Evolutionary conservation across 2,797 vertebrate species (phyloP).

Genomic region (Tachyglossus aculeatus): DNA sequence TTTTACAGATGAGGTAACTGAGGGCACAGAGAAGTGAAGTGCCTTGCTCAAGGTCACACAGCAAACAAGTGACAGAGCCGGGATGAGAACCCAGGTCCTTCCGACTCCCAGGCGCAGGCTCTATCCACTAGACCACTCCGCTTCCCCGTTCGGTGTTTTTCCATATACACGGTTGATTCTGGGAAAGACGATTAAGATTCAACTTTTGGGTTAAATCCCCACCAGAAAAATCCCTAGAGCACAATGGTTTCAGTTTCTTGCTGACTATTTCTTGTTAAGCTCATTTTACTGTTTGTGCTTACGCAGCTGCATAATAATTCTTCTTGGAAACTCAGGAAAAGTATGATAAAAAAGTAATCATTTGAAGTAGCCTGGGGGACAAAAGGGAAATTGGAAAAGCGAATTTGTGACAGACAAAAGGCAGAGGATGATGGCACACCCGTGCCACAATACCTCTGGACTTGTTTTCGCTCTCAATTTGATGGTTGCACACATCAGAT

Average conservation of each 20-base stretch:
- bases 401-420: neutral
- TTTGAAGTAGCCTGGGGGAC: neutral
- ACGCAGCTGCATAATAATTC: neutral
- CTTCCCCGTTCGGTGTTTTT: no score
- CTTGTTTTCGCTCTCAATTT: no score
- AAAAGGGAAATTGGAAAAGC: neutral
- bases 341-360: constrained; percentile 14
- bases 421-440: neutral
- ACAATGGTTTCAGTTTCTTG: neutral
- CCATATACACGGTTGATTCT: neutral
- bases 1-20: no score
- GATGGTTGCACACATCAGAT: no score
- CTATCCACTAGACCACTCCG: no score
- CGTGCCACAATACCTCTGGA: neutral
- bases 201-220: neutral
- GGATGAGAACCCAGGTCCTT: no score
- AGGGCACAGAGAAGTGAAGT: no score
- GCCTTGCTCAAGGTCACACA: no score
- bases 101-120: no score
- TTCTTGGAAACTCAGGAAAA: neutral
- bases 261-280: no score
- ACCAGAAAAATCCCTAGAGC: neutral
- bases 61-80: no score
- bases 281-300: neutral
- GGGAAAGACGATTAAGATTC: neutral